A percentile compares a stretch with the other conserved stretches of the same genome.
These are phyloP conservation scores for Polydrusus tereticollis DNA, from an alignment of 2,888 invertebrate species.

Conservation along the genomic window DNA sequence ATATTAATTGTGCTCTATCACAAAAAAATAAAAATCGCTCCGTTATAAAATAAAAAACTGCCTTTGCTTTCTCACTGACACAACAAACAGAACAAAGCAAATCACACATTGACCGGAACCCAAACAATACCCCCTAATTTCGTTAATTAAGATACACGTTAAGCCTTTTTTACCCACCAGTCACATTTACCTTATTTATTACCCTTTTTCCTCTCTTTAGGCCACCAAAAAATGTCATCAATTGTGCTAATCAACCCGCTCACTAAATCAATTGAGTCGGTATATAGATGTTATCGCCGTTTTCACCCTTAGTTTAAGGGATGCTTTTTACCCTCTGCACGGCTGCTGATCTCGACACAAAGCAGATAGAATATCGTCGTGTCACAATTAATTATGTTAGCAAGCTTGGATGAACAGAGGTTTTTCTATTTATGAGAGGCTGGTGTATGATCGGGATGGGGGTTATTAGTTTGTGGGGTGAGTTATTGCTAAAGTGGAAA, in stretches of 20 bases:
- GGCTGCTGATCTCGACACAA: slow-evolving; percentile 63
- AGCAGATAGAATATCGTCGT: slow-evolving; percentile 64
- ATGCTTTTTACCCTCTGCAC: slow-evolving; percentile 39
- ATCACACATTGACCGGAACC: too few species aligned
- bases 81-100: too few species aligned
- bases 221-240: slow-evolving; percentile 6
- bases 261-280: slow-evolving; percentile 29
- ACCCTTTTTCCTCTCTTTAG: not conserved
- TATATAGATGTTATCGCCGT: slow-evolving; percentile 40
- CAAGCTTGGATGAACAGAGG: slow-evolving; percentile 54
- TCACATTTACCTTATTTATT: not conserved
- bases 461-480: slow-evolving; percentile 53
- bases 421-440: slow-evolving; percentile 38
- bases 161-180: not conserved
- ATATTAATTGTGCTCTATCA: too few species aligned
- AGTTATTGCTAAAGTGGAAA: not conserved
- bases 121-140: too few species aligned
- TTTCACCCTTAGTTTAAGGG: slow-evolving; percentile 37
- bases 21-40: too few species aligned
- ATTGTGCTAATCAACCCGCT: slow-evolving; percentile 42
- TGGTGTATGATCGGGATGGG: slow-evolving; percentile 24
- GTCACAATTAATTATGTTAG: slow-evolving; percentile 65
- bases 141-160: too few species aligned
- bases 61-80: too few species aligned
- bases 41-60: too few species aligned